Conservation (phyloP, 2,797 vertebrate genomes). For the Hoplostethus atlanticus region DNA sequence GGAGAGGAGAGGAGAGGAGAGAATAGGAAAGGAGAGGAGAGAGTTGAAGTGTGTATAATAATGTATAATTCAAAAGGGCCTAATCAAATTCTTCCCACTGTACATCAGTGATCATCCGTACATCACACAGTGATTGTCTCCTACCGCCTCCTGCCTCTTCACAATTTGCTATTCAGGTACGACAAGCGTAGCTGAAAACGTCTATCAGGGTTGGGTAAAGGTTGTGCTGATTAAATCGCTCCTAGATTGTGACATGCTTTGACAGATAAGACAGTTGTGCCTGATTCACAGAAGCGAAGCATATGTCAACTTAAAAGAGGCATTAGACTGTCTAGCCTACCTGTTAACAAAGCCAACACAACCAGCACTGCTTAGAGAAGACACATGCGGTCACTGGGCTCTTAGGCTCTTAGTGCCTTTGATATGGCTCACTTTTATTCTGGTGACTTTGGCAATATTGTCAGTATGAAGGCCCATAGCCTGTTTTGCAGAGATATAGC, state of each 20-base stretch:
- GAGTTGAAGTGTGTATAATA: background rate
- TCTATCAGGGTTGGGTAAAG: background rate
- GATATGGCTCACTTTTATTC: no score
- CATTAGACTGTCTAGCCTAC: background rate
- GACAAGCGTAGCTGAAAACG: background rate
- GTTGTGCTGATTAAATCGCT: slow-evolving; percentile 21
- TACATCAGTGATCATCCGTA: background rate
- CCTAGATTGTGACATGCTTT: slow-evolving; percentile 2
- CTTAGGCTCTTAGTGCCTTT: background rate
- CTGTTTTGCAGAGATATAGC: no score
- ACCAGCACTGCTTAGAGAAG: background rate
- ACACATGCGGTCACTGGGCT: background rate
- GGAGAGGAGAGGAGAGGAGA: background rate
- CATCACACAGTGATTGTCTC: background rate
- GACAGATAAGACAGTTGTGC: slow-evolving; percentile 3
- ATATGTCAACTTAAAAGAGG: background rate
- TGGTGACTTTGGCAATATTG: no score
- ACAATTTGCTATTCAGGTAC: background rate
- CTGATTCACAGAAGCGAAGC: no score
- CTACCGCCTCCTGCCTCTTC: background rate
- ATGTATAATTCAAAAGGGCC: background rate
- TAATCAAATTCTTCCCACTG: no score
- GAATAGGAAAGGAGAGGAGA: no score
- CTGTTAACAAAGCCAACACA: slow-evolving; percentile 11
- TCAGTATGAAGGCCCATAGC: background rate